These are phyloP conservation scores for Panzeria rudis DNA, from an alignment of 2,888 invertebrate genomes.

Conservation along the genomic window DNA sequence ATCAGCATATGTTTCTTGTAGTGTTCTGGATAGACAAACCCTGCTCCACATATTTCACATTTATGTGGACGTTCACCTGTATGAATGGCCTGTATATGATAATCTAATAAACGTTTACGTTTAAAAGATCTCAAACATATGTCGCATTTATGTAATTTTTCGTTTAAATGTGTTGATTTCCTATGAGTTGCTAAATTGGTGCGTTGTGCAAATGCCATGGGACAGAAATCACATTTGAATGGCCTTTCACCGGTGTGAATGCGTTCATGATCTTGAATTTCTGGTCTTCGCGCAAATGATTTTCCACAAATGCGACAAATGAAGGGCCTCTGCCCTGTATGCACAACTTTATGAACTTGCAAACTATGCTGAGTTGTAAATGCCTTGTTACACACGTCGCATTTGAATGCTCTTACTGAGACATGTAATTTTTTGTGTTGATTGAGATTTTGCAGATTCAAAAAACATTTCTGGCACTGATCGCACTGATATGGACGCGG, in stretches of 20 bases:
- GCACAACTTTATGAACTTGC: constrained; percentile 91
- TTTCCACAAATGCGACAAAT: constrained; percentile 89
- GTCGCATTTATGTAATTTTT: constrained; percentile 87
- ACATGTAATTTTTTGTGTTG: constrained; percentile 91
- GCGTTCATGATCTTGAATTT: constrained; percentile 91
- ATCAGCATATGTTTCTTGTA: constrained; percentile 90
- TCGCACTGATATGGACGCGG: constrained; percentile 89
- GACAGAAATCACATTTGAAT: constrained; percentile 91
- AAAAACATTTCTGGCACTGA: constrained; percentile 89
- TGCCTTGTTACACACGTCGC: constrained; percentile 85
- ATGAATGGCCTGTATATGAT: constrained; percentile 92
- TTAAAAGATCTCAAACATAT: constrained; percentile 91
- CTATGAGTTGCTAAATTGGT: constrained; percentile 92
- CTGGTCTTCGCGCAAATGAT: constrained; percentile 90
- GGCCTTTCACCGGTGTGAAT: constrained; percentile 92
- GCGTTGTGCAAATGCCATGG: constrained; percentile 91
- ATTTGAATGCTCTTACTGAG: constrained; percentile 85
- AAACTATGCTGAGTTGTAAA: constrained; percentile 91
- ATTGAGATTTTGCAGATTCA: constrained; percentile 89
- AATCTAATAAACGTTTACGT: constrained; percentile 87
- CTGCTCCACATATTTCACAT: constrained; percentile 89
- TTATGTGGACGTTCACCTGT: constrained; percentile 91
- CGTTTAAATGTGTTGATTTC: constrained; percentile 90
- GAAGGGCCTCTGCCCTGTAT: constrained; percentile 89
- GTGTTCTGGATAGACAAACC: constrained; percentile 93